These are phyloP conservation scores for Limnephilus lunatus DNA, from an alignment of 2,888 invertebrate genomes.

Conservation along the genomic window DNA sequence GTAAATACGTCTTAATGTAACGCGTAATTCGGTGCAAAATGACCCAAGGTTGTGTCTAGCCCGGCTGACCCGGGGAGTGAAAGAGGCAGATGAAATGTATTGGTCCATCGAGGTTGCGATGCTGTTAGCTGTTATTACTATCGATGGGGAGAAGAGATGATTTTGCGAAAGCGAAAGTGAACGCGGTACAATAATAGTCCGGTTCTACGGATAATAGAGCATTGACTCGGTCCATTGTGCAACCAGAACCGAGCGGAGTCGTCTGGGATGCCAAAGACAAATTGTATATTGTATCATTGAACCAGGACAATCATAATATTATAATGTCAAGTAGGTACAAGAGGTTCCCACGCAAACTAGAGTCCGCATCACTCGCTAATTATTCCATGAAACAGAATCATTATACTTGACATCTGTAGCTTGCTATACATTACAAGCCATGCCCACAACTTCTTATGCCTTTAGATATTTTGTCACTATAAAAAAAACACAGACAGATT, in stretches of 20 bases:
- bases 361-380: conserved; percentile 17
- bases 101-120: background rate
- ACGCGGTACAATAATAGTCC: conserved; percentile 27
- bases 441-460: background rate
- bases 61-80: background rate
- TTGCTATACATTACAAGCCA: background rate
- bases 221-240: conserved; percentile 41
- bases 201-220: conserved; percentile 38
- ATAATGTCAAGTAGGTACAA: conserved; percentile 42
- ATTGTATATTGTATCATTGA: background rate
- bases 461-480: background rate
- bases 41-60: background rate
- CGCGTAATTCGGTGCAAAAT: background rate
- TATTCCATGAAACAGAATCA: conserved; percentile 25
- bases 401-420: conserved; percentile 33
- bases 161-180: conserved; percentile 39
- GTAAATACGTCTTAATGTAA: background rate
- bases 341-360: conserved; percentile 45
- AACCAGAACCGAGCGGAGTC: conserved; percentile 8
- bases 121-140: background rate
- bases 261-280: background rate
- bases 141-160: conserved; percentile 25
- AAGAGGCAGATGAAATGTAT: background rate
- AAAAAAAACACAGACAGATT: background rate
- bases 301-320: conserved; percentile 42